These are phyloP conservation scores for Syndactyla subalaris DNA, from an alignment of 2,797 vertebrate species.

Conservation along the genomic window DNA sequence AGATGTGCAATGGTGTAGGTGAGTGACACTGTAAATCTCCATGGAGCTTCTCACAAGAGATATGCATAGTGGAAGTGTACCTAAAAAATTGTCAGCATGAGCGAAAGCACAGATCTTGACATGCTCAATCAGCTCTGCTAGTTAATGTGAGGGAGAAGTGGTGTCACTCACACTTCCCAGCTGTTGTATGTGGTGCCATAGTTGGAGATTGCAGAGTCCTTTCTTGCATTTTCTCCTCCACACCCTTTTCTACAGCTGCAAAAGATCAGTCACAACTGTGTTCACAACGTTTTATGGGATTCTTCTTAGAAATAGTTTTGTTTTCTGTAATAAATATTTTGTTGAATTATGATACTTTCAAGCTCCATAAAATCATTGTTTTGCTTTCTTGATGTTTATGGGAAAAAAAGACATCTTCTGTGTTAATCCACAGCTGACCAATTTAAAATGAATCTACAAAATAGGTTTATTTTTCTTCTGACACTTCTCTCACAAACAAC, in stretches of 20 bases:
- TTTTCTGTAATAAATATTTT: conserved; percentile 3
- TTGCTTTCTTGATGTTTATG: background rate
- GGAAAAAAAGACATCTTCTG: background rate
- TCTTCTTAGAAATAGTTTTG: background rate
- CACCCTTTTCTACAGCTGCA: background rate
- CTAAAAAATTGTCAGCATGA: background rate
- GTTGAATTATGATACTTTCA: background rate
- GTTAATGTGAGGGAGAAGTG: background rate
- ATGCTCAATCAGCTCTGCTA: background rate
- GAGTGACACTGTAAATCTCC: background rate
- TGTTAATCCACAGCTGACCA: background rate
- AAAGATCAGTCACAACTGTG: background rate
- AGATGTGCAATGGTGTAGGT: accelerated
- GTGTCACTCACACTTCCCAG: background rate
- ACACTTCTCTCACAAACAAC: background rate
- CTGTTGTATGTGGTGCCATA: background rate
- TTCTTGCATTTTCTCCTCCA: background rate
- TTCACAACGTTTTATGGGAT: background rate
- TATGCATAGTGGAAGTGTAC: background rate
- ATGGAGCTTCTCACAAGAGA: background rate
- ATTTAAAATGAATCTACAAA: background rate
- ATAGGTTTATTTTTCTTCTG: background rate
- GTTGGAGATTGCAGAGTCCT: background rate
- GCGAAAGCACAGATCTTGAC: background rate
- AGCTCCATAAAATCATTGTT: background rate